A percentile compares a stretch with the other conserved stretches of the same genome.
phyloP scores from a whole-genome alignment of 2,888 invertebrate genomes.

The Crematogaster levior region DNA sequence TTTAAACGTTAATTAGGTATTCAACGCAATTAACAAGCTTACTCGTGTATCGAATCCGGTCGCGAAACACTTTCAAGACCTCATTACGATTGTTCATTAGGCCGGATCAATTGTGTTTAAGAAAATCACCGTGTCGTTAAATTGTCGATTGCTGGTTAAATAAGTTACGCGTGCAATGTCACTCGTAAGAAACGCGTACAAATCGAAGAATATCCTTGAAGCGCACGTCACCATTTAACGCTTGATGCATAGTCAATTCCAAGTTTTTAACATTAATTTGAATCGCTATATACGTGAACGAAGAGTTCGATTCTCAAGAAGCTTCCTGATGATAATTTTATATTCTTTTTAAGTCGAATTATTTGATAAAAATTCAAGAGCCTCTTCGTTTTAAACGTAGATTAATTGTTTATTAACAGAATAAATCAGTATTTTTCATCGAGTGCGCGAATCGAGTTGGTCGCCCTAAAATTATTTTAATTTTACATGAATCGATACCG shows the following conservation, averaged over 20 bases:
- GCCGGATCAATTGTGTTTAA: not conserved
- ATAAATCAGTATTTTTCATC: not conserved
- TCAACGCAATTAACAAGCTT: not conserved
- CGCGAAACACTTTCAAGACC: not conserved
- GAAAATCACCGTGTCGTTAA: constrained; percentile 9
- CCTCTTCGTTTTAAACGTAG: not conserved
- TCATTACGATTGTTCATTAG: constrained; percentile 15
- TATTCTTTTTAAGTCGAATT: not conserved
- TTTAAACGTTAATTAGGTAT: no score
- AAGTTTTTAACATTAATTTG: constrained; percentile 26
- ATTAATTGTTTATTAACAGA: constrained; percentile 9
- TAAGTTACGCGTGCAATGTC: constrained; percentile 36
- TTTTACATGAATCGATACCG: not conserved
- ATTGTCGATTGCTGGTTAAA: not conserved
- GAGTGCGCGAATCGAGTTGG: not conserved
- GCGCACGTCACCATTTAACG: constrained; percentile 25
- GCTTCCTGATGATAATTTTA: not conserved
- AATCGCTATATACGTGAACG: not conserved
- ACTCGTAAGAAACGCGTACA: constrained; percentile 25
- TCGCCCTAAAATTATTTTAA: not conserved
- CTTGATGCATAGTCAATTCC: constrained; percentile 38
- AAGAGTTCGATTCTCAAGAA: not conserved
- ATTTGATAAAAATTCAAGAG: constrained; percentile 7
- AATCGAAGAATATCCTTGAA: constrained; percentile 35
- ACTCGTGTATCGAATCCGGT: not conserved